Percentiles rank a stretch among this genome's conserved stretches.
These are phyloP conservation scores for Chionomys nivalis DNA, from an alignment of 2,113 vertebrate species.

Conservation along the genomic window DNA sequence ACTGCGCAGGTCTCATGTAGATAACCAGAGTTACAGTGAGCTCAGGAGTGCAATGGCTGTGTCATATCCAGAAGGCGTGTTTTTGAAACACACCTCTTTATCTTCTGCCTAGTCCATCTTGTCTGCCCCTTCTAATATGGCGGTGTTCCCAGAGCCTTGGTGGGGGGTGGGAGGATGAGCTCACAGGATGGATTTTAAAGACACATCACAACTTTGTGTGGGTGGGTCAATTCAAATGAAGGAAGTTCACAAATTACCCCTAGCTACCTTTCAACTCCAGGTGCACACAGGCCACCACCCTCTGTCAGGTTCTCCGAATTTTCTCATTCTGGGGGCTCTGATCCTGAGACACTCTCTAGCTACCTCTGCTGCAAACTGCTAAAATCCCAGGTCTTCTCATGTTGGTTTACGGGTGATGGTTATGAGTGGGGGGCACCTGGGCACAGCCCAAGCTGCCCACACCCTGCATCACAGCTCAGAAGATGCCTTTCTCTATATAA, in stretches of 20 bases:
- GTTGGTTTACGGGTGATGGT: not conserved
- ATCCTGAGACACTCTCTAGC: not conserved
- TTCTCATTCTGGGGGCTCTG: not conserved
- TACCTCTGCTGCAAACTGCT: not conserved
- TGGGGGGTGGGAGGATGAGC: too few species aligned
- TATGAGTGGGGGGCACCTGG: not conserved
- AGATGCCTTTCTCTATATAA: not conserved
- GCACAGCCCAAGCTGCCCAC: too few species aligned
- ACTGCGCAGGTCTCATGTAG: not conserved
- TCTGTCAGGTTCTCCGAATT: not conserved
- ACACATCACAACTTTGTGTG: not conserved
- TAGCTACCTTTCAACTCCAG: not conserved
- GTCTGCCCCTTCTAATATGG: not conserved
- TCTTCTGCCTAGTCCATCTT: not conserved
- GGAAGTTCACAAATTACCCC: not conserved
- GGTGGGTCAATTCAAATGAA: not conserved
- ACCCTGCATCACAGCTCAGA: not conserved
- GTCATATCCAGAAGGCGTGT: not conserved
- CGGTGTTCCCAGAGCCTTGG: not conserved
- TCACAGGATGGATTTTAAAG: not conserved
- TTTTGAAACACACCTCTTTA: not conserved
- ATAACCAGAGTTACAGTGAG: not conserved
- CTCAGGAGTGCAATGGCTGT: not conserved
- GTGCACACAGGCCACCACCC: not conserved
- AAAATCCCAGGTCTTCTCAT: not conserved